Percentiles rank a stretch among this genome's conserved stretches.
phyloP scores from a whole-genome alignment of 2,113 vertebrate species.

The Bujurquina vittata region DNA sequence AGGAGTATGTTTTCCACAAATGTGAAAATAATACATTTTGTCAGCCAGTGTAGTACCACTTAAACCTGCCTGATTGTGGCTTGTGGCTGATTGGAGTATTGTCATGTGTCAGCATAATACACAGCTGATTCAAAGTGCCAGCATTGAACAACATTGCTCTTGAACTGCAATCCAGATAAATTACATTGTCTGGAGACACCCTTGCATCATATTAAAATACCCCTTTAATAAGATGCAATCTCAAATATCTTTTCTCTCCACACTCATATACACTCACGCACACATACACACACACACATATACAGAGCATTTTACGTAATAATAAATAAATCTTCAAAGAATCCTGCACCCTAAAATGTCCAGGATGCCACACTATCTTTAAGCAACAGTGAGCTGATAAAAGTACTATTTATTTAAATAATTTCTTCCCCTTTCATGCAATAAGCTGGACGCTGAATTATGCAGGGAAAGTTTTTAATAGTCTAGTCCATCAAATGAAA shows the following conservation, averaged over 20 bases:
- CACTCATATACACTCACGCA: neutral
- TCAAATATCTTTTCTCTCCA: neutral
- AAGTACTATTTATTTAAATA: neutral
- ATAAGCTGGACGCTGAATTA: neutral
- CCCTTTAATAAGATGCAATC: neutral
- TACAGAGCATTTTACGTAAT: neutral
- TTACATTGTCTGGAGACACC: neutral
- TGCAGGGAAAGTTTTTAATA: neutral
- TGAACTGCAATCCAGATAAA: too few species aligned
- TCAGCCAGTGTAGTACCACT: neutral
- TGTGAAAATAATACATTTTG: neutral
- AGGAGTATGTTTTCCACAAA: neutral
- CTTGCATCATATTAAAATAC: neutral
- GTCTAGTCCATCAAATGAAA: neutral
- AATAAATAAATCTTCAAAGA: neutral
- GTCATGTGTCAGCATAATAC: neutral
- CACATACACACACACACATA: neutral
- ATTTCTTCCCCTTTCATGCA: neutral
- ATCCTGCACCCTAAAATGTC: neutral
- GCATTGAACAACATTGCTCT: neutral
- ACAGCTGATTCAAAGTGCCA: neutral
- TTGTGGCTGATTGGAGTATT: neutral
- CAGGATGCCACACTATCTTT: neutral
- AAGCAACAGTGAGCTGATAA: neutral
- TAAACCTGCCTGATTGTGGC: neutral